phyloP scores from a whole-genome alignment of 2,113 vertebrate species.

The Cisticola juncidis region DNA sequence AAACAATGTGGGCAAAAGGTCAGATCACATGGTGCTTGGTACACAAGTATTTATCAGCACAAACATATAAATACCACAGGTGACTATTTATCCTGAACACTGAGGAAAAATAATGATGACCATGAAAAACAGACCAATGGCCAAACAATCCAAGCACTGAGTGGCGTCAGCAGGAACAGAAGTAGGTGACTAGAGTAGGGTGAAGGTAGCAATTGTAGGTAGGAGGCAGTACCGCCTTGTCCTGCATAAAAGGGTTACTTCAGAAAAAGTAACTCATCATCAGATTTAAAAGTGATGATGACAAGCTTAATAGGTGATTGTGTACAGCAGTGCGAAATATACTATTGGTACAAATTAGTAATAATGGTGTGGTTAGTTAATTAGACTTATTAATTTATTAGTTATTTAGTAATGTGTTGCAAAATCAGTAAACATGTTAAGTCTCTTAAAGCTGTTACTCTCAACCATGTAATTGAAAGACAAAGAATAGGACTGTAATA shows the following conservation, averaged over 20 bases:
- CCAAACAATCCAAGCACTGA: background rate
- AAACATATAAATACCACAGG: background rate
- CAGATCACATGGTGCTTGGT: background rate
- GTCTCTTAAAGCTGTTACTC: background rate
- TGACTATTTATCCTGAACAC: background rate
- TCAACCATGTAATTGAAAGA: background rate
- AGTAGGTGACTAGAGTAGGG: background rate
- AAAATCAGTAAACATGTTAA: background rate
- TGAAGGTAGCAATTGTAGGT: background rate
- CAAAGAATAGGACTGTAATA: background rate
- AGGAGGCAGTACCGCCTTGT: background rate
- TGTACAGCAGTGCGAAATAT: background rate
- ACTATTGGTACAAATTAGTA: background rate
- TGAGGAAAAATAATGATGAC: background rate
- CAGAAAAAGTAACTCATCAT: background rate
- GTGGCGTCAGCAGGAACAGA: background rate
- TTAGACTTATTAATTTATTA: background rate
- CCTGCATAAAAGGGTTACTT: background rate
- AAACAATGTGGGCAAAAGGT: slow-evolving; percentile 8
- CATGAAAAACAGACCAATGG: background rate
- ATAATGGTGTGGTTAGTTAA: background rate
- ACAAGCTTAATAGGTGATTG: background rate
- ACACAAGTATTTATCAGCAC: background rate
- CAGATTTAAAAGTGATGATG: background rate
- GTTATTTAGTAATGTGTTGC: background rate